phyloP scores from a whole-genome alignment of 2,888 invertebrate species.

The Cerceris rybyensis region DNA sequence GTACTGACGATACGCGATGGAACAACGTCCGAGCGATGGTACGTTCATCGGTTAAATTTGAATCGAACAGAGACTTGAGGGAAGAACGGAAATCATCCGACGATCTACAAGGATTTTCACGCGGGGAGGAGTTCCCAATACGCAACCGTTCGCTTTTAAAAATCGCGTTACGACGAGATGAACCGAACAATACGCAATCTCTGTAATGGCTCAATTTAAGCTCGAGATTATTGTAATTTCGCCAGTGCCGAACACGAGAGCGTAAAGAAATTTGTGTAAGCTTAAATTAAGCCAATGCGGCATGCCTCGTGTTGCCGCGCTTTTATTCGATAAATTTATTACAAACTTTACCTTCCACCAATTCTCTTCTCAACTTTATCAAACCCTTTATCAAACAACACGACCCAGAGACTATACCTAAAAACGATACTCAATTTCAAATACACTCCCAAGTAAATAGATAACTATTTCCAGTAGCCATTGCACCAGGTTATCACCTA shows the following conservation, averaged over 20 bases:
- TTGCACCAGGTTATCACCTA: constrained; percentile 24
- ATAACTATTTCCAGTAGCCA: constrained; percentile 7
- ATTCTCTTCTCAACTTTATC: background rate
- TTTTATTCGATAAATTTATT: constrained; percentile 6
- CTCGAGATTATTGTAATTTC: constrained; percentile 42
- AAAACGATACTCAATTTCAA: constrained; percentile 17
- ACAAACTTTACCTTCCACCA: constrained; percentile 1
- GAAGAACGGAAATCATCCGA: constrained; percentile 15
- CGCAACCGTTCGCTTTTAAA: constrained; percentile 17
- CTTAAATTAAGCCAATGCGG: constrained; percentile 13
- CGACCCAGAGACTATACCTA: background rate
- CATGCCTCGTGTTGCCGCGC: constrained; percentile 3
- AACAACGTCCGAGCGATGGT: background rate
- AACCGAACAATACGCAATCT: constrained; percentile 14
- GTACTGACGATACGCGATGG: background rate
- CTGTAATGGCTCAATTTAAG: constrained; percentile 44
- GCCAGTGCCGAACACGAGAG: constrained; percentile 5
- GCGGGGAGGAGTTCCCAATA: constrained; percentile 15
- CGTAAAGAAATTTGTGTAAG: background rate
- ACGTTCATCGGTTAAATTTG: constrained; percentile 17
- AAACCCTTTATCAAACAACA: background rate
- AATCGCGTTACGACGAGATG: background rate
- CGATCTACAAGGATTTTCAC: background rate
- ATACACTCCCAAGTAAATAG: constrained; percentile 14
- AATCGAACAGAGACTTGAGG: constrained; percentile 20